Evolutionary conservation across 2,888 invertebrate genomes (phyloP), one percentile per base, ranked within the genome.

Genomic region (Pherbina coryleti): DNA sequence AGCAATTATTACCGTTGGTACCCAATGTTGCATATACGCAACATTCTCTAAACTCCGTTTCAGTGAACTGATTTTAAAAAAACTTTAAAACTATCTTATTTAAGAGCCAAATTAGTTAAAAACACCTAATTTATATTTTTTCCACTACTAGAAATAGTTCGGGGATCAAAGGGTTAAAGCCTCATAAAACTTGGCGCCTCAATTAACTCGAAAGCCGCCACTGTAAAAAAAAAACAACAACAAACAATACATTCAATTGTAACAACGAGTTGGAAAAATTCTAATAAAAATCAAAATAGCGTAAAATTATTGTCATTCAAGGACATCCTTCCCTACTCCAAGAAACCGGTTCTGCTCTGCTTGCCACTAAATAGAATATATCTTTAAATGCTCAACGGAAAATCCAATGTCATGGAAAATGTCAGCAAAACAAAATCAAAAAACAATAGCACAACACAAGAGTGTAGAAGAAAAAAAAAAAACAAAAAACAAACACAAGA

Each of bases 201-300:
- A 34, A 34, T 66, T 14, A 3, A 66, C 9, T 0, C 31, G 9
- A n/a, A 1, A 55, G 17, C n/a, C 37, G 31, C n/a, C 44, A 28
- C n/a, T n/a, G 17, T 11, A 8, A 19, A 17, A 3, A 19, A 25
- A 14, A 67, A 28, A 28, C 11, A 11, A 62, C 62, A 28, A 62
- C 44, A 44, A 60, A 25, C 25, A 22, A 55, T 22, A 60, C 8
- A 60, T 49, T 2, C 69, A 28, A 28, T 69, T 69, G 44, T 7
- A 49, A 69, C 31, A 69, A 69, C 49, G 60, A 69, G 69, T 49
- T 69, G 69, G n/a, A 51, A 69, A 69, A 69, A 69, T 69, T 49
- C 17, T 69, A 25, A 51, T 69, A 69, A 69, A 49, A 69, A 19
- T 69, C 69, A 69, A 51, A 69, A 69, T 25, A 51, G 69, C 69